Evolutionary conservation across 2,113 vertebrate genomes (phyloP).

Genomic region (Melanerpes formicivorus): DNA sequence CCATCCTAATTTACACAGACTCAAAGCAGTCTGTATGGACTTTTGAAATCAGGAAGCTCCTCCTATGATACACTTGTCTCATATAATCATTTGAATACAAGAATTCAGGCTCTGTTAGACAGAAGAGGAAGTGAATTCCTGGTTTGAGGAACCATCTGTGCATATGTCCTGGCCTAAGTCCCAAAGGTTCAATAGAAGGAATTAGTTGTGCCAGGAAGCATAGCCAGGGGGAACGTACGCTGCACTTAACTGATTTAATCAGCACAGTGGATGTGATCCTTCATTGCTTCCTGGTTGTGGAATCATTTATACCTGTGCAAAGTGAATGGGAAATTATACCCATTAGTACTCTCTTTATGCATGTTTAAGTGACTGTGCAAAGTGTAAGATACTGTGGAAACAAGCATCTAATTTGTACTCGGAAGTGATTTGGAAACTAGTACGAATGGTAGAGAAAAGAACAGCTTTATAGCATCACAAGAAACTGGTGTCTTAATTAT

Average conservation of each 20-base stretch:
- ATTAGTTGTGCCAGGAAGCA: slow-evolving; percentile 20
- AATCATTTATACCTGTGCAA: not conserved
- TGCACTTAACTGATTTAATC: slow-evolving; percentile 27
- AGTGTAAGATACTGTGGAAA: slow-evolving; percentile 5
- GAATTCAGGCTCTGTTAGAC: not conserved
- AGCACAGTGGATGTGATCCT: slow-evolving; percentile 36
- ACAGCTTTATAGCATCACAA: not conserved
- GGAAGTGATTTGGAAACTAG: slow-evolving; percentile 1
- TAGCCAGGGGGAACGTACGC: not conserved
- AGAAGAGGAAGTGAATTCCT: not conserved
- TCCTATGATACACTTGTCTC: not conserved
- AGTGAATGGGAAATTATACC: slow-evolving; percentile 16
- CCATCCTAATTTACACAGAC: not conserved
- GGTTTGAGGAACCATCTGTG: not conserved
- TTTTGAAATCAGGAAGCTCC: not conserved
- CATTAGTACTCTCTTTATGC: slow-evolving; percentile 24
- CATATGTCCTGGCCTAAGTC: not conserved
- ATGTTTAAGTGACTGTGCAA: slow-evolving; percentile 50
- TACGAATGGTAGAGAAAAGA: not conserved
- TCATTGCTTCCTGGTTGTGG: slow-evolving; percentile 11
- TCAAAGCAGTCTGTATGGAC: not conserved
- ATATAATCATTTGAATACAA: not conserved
- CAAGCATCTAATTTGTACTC: slow-evolving; percentile 15
- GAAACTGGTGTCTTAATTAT: not conserved
- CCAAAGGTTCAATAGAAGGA: slow-evolving; percentile 15